Evolutionary conservation across 2,113 vertebrate genomes (phyloP).

Genomic region (Mohoua ochrocephala): DNA sequence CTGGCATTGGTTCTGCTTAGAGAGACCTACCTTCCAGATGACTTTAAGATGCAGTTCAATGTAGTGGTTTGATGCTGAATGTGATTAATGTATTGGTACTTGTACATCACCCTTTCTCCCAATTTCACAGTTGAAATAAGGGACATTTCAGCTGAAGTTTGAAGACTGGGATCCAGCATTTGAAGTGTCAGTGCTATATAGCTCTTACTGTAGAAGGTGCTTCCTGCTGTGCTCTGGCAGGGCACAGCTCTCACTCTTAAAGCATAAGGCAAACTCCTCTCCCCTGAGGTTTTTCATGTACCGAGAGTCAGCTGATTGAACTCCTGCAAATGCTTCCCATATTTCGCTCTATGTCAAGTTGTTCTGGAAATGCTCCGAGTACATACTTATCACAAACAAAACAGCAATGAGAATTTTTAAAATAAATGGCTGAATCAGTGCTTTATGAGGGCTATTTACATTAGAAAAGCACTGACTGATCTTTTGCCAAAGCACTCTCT

Average conservation of each 20-base stretch:
- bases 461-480: not conserved
- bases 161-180: not conserved
- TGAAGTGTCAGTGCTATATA: not conserved
- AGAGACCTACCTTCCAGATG: not conserved
- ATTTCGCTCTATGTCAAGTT: not conserved
- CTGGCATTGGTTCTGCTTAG: not conserved
- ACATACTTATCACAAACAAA: slow-evolving; percentile 20
- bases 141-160: not conserved
- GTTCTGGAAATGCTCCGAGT: not conserved
- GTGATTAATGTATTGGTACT: not conserved
- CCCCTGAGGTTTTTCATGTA: not conserved
- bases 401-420: slow-evolving; percentile 3
- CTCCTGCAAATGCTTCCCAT: not conserved
- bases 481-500: slow-evolving; percentile 2
- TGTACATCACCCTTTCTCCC: not conserved
- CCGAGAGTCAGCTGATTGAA: not conserved
- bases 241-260: not conserved
- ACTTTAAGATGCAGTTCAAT: not conserved
- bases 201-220: not conserved
- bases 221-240: not conserved
- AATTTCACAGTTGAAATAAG: not conserved
- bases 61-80: not conserved
- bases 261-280: not conserved
- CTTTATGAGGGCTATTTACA: not conserved
- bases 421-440: not conserved